These are phyloP conservation scores for Prunella himalayana DNA, from an alignment of 2,113 vertebrate genomes.

Conservation along the genomic window DNA sequence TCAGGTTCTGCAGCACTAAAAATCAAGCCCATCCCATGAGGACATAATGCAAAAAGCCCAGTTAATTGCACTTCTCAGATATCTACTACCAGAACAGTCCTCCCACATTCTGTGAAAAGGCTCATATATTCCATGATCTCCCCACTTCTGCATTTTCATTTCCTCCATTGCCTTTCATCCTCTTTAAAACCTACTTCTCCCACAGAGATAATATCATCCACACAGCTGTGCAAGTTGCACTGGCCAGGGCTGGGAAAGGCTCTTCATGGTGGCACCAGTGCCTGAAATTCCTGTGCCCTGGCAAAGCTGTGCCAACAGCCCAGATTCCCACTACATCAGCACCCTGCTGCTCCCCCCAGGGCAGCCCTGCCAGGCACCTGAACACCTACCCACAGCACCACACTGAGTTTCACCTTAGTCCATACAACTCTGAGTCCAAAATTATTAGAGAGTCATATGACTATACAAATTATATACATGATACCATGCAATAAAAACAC, in stretches of 20 bases:
- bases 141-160: neutral
- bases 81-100: neutral
- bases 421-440: neutral
- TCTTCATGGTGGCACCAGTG: rapidly evolving
- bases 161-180: neutral
- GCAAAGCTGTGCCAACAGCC: neutral
- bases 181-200: neutral
- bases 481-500: neutral
- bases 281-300: neutral
- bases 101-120: neutral
- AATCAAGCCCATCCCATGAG: neutral
- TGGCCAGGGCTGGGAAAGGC: neutral
- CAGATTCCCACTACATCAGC: neutral
- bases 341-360: neutral
- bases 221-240: neutral
- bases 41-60: neutral
- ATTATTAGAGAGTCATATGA: neutral
- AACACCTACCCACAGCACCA: neutral
- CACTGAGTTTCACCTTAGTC: neutral
- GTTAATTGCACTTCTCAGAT: neutral
- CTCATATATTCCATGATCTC: neutral
- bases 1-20: neutral
- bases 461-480: neutral
- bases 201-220: neutral
- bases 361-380: neutral